These are phyloP conservation scores for Chaetorhynchus papuensis DNA, from an alignment of 2,113 vertebrate species.

Conservation along the genomic window DNA sequence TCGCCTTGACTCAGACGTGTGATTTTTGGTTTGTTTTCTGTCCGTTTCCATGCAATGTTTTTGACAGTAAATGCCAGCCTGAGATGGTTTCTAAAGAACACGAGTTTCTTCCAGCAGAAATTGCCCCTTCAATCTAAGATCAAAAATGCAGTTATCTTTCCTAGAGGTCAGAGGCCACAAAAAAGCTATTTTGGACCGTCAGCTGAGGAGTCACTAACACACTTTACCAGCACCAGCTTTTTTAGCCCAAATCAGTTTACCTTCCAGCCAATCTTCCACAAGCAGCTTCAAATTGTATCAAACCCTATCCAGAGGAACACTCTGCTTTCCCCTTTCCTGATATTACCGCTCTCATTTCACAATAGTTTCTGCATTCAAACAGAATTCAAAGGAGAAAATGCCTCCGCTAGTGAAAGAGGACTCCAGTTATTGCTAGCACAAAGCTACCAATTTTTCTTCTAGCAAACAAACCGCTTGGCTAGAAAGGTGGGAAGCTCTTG, in stretches of 20 bases:
- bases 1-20: neutral
- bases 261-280: neutral
- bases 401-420: neutral
- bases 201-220: neutral
- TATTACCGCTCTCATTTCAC: neutral
- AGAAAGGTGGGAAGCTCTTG: slow-evolving; percentile 3
- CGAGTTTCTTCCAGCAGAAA: neutral
- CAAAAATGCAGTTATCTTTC: neutral
- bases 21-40: neutral
- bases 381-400: neutral
- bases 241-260: slow-evolving; percentile 33
- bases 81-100: neutral
- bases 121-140: neutral
- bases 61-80: neutral
- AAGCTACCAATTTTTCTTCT: neutral
- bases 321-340: neutral
- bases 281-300: slow-evolving; percentile 34
- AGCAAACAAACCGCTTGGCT: neutral
- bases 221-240: slow-evolving; percentile 4
- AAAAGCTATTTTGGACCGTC: slow-evolving; percentile 9
- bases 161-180: neutral
- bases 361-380: neutral
- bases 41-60: neutral
- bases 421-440: neutral
- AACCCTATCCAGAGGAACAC: neutral